Evolutionary conservation across 1,140 invertebrate species (phyloP).

Genomic region (Phthorimaea operculella): DNA sequence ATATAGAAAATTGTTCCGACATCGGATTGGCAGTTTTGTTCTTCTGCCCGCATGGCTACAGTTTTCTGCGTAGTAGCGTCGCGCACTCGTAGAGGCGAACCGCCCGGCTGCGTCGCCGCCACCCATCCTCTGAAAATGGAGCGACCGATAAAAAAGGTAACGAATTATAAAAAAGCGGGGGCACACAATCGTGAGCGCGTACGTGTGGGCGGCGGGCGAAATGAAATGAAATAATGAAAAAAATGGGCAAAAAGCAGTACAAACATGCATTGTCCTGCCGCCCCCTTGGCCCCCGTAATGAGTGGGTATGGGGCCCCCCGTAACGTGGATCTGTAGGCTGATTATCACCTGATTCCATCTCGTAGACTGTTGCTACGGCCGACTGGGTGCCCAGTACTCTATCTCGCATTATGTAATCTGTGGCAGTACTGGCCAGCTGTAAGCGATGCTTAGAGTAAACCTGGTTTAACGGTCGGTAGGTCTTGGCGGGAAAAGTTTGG

Average conservation of each 20-base stretch:
- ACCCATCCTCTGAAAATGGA: conserved; percentile 65
- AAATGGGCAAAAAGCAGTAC: conserved; percentile 66
- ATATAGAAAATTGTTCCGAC: too few relatives aligned
- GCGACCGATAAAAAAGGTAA: conserved; percentile 67
- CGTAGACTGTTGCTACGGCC: too few relatives aligned
- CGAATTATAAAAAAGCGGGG: conserved; percentile 67
- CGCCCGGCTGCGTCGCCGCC: conserved; percentile 31
- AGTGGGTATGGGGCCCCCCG: conserved; percentile 32
- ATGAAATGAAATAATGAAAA: conserved; percentile 69
- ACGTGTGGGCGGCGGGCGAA: conserved; percentile 63
- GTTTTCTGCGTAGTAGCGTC: neutral
- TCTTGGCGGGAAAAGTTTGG: too few relatives aligned
- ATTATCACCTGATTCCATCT: conserved; percentile 63
- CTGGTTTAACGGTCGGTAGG: too few relatives aligned
- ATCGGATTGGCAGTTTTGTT: too few relatives aligned
- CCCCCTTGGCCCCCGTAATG: conserved; percentile 48
- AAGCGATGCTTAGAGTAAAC: too few relatives aligned
- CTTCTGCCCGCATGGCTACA: too few relatives aligned
- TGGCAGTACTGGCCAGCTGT: too few relatives aligned
- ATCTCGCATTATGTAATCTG: neutral
- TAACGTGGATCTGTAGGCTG: conserved; percentile 51
- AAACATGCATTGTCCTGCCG: conserved; percentile 64
- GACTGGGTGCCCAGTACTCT: conserved; percentile 1
- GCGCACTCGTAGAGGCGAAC: conserved; percentile 23
- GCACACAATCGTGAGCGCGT: conserved; percentile 63